These are phyloP conservation scores for Tinea pellionella DNA, from an alignment of 2,888 invertebrate genomes.

Conservation along the genomic window DNA sequence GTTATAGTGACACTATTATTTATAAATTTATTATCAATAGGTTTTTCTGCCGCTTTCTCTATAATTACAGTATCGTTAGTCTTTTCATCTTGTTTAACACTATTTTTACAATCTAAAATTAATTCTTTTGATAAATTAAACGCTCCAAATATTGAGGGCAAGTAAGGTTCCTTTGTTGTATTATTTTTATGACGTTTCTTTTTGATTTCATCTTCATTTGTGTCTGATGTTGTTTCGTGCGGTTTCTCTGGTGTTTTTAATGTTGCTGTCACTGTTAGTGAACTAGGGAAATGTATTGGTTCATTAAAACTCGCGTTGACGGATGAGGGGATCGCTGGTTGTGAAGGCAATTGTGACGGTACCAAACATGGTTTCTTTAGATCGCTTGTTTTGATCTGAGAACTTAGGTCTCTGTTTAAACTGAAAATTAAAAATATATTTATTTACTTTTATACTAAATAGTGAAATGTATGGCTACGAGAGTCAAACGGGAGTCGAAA, in stretches of 20 bases:
- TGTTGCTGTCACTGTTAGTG: constrained; percentile 48
- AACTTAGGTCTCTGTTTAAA: constrained; percentile 43
- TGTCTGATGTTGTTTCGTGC: not conserved
- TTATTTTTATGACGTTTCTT: constrained; percentile 20
- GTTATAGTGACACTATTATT: constrained; percentile 61
- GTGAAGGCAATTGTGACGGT: not conserved
- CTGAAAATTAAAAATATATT: constrained; percentile 37
- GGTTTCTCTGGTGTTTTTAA: constrained; percentile 24
- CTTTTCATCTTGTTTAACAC: constrained; percentile 20
- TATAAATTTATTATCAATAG: constrained; percentile 38
- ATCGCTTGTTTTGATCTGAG: constrained; percentile 13
- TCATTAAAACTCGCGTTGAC: constrained; percentile 29
- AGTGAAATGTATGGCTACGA: too few relatives aligned
- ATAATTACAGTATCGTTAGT: constrained; percentile 23
- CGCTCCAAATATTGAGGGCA: constrained; percentile 35
- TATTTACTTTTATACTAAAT: too few relatives aligned
- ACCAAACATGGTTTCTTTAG: not conserved
- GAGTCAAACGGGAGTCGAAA: too few relatives aligned
- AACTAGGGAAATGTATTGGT: constrained; percentile 53
- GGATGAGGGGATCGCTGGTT: not conserved
- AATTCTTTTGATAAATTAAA: constrained; percentile 41
- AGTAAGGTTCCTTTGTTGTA: constrained; percentile 15
- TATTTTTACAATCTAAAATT: constrained; percentile 31
- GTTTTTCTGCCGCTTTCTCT: constrained; percentile 7
- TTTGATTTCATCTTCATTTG: constrained; percentile 16